These are phyloP conservation scores for Drosophila leontia DNA, from an alignment of 1,140 invertebrate genomes.

Conservation along the genomic window DNA sequence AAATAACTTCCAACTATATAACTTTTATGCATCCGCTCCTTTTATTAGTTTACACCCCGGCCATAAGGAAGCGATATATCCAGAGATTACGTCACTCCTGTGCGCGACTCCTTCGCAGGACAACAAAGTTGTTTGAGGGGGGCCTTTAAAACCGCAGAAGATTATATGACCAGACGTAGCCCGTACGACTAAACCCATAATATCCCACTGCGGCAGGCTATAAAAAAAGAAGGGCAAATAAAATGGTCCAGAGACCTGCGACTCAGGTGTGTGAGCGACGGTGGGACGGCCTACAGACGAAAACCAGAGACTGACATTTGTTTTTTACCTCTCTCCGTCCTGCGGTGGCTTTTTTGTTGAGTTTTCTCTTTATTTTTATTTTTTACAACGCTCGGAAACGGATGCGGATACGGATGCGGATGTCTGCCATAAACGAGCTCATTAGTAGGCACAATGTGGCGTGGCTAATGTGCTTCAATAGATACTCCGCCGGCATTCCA, in stretches of 20 bases:
- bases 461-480: slow-evolving; percentile 51
- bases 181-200: slow-evolving; percentile 42
- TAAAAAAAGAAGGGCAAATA: slow-evolving; percentile 44
- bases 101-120: slow-evolving; percentile 15
- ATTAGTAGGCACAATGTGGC: slow-evolving; percentile 72
- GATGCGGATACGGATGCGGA: slow-evolving; percentile 64
- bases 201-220: slow-evolving; percentile 29
- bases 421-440: slow-evolving; percentile 70
- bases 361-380: background rate
- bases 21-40: slow-evolving; percentile 31
- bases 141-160: slow-evolving; percentile 21
- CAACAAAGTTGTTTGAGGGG: slow-evolving; percentile 25
- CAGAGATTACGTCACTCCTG: slow-evolving; percentile 25
- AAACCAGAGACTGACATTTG: slow-evolving; percentile 44
- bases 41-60: slow-evolving; percentile 43
- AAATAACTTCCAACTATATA: slow-evolving; percentile 36
- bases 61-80: slow-evolving; percentile 37
- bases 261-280: slow-evolving; percentile 34
- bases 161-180: slow-evolving; percentile 31
- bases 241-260: slow-evolving; percentile 28
- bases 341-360: background rate
- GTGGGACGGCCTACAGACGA: slow-evolving; percentile 6
- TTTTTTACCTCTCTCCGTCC: slow-evolving; percentile 5
- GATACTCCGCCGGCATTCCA: slow-evolving; percentile 40
- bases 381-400: slow-evolving; percentile 50